Evolutionary conservation across 2,113 vertebrate species (phyloP).

Genomic region (Cinclus cinclus): DNA sequence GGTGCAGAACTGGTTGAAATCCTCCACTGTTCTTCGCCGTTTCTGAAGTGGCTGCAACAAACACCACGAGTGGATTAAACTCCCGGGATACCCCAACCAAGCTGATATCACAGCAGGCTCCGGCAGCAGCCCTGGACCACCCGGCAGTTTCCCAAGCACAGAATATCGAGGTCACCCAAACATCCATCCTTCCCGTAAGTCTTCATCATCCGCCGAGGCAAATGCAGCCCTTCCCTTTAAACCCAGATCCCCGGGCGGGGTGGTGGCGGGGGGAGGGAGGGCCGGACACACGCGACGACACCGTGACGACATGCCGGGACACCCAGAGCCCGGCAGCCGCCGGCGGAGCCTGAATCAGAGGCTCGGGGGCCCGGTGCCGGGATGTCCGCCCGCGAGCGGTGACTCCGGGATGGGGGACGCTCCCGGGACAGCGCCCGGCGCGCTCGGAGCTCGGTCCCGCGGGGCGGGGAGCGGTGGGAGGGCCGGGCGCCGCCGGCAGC

Average conservation of each 20-base stretch:
- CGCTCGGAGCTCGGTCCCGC: background rate
- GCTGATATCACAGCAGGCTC: background rate
- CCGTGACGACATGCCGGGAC: background rate
- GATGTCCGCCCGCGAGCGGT: background rate
- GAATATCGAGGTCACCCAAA: background rate
- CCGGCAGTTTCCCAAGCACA: background rate
- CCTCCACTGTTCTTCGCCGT: constrained; percentile 91
- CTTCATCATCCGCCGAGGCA: background rate
- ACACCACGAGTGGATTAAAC: background rate
- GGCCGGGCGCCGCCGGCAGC: background rate
- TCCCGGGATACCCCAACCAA: background rate
- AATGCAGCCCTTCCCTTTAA: background rate
- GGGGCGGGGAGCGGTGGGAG: background rate
- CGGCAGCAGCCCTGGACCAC: background rate
- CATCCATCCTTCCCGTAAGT: background rate
- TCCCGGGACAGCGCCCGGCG: background rate
- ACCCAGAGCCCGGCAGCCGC: background rate
- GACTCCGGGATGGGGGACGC: background rate
- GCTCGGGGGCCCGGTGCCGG: background rate
- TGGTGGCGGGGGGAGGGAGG: background rate
- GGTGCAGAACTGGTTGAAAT: constrained; percentile 99
- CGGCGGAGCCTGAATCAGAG: background rate
- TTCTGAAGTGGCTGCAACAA: constrained; percentile 64
- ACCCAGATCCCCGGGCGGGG: background rate
- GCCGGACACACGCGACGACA: background rate